Base-by-base conservation (phyloP, 1,140 invertebrate species). In the Temnothorax nylanderi region DNA sequence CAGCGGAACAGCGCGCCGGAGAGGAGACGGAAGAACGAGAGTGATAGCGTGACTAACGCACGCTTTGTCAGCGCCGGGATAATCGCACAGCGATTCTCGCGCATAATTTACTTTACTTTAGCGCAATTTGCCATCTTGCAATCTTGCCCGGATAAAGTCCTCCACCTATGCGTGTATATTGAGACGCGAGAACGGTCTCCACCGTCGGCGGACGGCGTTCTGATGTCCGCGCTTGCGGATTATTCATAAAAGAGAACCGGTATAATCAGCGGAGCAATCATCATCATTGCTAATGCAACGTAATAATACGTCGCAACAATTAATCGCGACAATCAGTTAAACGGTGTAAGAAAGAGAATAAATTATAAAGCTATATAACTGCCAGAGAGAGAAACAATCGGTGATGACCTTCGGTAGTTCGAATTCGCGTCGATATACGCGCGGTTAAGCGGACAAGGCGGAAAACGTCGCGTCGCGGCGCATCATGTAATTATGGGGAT, bases 401-500 rank as follows among this genome's bases (percentile, higher is more conserved):
- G 16, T 5, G 13, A 51, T 51, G 13, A 37, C 18, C 41, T 58
- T 41, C n/a, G 80, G 49, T 51, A 21, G 13, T 6, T 4, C 4
- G 21, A 69, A 49, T 21, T 16, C 32, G 13, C n/a, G 62, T 62
- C 64, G 77, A 64, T 54, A 56, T 5, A 13, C 56, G 64, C 18
- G 67, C 41, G 69, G 16, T 26, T 47, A 34, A 26, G 26, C 77
- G 77, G 64, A 72, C 78, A 58, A 82, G 54, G 32, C 10, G 34
- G 62, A 26, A 88, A 78, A 41, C 72, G 62, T 67, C 44, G 47
- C 71, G 47, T 56, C 78, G 78, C 65, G 78, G 62, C 77, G 32
- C 47, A 69, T 81, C 34, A 6, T 84, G 88, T 90, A 93, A 93
- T 92, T 91, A 93, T 69, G 87, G 78, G 76, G 62, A 91, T 91